These are phyloP conservation scores for Okapia johnstoni DNA, from an alignment of 2,113 vertebrate genomes.

Conservation along the genomic window DNA sequence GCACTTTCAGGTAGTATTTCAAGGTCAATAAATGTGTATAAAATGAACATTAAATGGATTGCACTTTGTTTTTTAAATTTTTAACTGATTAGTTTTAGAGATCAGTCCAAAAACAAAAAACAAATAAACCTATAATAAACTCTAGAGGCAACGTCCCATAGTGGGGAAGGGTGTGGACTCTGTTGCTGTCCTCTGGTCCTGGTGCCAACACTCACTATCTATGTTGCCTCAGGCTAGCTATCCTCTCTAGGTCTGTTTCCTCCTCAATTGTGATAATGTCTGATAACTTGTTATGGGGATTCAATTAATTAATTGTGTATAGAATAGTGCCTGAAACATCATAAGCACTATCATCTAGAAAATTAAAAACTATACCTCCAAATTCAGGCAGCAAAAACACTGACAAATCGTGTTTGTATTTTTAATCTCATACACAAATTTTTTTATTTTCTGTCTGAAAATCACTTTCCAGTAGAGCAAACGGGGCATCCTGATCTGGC, in stretches of 20 bases:
- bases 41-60: background rate
- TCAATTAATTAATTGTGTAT: background rate
- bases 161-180: background rate
- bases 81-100: background rate
- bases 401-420: background rate
- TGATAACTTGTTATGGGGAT: background rate
- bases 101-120: background rate
- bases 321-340: background rate
- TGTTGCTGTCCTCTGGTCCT: background rate
- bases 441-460: background rate
- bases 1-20: background rate
- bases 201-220: background rate
- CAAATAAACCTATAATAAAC: background rate
- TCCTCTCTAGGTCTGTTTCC: background rate
- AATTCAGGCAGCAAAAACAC: background rate
- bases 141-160: accelerated
- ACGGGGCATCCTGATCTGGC: background rate
- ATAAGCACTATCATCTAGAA: background rate
- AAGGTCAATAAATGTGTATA: background rate
- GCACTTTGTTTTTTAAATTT: background rate
- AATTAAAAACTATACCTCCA: background rate
- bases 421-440: background rate
- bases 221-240: background rate
- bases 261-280: background rate
- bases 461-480: background rate